Evolutionary conservation across 2,888 invertebrate genomes (phyloP).

Genomic region (Bellardia pandia): DNA sequence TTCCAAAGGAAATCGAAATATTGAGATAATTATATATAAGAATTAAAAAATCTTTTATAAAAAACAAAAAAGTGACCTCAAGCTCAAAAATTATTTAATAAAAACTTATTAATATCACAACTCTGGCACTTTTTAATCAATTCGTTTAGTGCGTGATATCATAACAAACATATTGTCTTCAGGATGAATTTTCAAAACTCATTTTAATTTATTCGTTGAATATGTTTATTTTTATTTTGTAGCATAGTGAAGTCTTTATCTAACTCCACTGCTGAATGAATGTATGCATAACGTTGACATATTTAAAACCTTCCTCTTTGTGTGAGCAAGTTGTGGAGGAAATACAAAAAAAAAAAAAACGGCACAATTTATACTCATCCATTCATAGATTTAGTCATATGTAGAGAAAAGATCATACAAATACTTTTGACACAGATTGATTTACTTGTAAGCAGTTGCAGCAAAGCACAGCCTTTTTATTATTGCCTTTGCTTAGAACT

Average conservation of each 20-base stretch:
- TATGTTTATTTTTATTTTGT: no score
- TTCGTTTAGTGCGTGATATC: no score
- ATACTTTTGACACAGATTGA: conserved; percentile 72
- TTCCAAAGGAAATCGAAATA: no score
- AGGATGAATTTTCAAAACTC: no score
- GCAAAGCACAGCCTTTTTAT: conserved; percentile 10
- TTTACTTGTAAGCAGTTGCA: conserved; percentile 49
- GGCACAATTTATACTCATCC: conserved; percentile 29
- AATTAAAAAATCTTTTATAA: no score
- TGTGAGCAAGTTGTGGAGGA: conserved; percentile 24
- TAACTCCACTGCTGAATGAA: neutral
- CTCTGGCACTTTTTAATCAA: no score
- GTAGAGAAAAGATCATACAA: conserved; percentile 61
- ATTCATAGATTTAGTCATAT: conserved; percentile 49
- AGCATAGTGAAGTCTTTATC: neutral
- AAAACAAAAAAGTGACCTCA: no score
- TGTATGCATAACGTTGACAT: conserved; percentile 52
- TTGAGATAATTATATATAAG: no score
- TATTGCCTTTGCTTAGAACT: conserved; percentile 15
- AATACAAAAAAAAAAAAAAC: conserved; percentile 18
- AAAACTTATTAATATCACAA: no score
- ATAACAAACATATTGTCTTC: no score
- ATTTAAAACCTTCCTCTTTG: conserved; percentile 58
- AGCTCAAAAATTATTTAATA: no score
- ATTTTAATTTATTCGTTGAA: no score